Evolutionary conservation across 2,888 invertebrate species (phyloP), one percentile per base, ranked within the genome.

Genomic region (Agrochola lychnidis): DNA sequence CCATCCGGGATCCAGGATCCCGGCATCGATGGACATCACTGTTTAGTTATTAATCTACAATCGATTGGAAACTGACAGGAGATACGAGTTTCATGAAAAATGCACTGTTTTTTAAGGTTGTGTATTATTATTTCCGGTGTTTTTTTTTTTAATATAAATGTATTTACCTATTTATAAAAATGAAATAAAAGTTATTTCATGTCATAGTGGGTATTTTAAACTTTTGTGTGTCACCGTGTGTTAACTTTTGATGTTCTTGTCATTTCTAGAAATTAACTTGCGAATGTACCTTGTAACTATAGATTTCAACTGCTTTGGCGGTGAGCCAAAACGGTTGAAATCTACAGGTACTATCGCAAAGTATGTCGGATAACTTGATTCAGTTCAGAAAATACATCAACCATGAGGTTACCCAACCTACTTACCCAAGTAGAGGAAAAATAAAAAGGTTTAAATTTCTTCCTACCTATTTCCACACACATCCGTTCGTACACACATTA

Each of bases 41-140:
- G 57, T 73, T 81, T 81, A 79, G 79, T 82, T 79, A 79, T 79
- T 82, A 75, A 82, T 72, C 53, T 71, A 72, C 63, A 36, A 61
- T 78, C 68, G 62, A 81, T 42, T 78, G 81, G 62, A 3, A 57
- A n/a, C 70, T 59, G 64, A 67, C 25, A 57, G 67, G 42, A 62
- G 22, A 56, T 48, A 45, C 25, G 48, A 7, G 36, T 22, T 22
- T 14, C 3, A 57, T 69, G 36, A 69, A 79, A 78, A 70, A 78
- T 70, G 10, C 12, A 68, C 1, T 16, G 57, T 9, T 51, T 53
- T 40, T 42, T 61, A 53, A 4, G 9, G 10, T 53, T 62, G 12
- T 22, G 10, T 19, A 22, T 40, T 63, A 40, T 36, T 51, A 0
- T 22, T 5, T 12, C 7, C 36, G 16, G 25, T 56, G 3, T 56